These are phyloP conservation scores for Microhierax caerulescens DNA, from an alignment of 2,797 vertebrate genomes.

Conservation along the genomic window DNA sequence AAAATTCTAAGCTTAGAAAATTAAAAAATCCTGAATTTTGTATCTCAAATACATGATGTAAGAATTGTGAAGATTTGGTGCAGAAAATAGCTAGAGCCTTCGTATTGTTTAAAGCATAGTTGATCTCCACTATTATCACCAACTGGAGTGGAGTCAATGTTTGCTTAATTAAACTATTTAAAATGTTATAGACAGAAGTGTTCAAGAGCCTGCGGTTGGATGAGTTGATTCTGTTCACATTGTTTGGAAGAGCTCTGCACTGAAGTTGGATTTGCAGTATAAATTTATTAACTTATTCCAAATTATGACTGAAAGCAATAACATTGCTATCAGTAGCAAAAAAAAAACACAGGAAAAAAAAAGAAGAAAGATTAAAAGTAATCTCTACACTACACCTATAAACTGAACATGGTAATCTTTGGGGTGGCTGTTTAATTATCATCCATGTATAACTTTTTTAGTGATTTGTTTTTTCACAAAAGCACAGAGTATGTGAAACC, in stretches of 20 bases:
- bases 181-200: background rate
- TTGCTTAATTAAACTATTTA: background rate
- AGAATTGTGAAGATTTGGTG: background rate
- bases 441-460: constrained; percentile 36
- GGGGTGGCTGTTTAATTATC: constrained; percentile 49
- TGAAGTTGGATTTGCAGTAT: background rate
- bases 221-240: background rate
- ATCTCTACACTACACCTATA: background rate
- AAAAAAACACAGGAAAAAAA: background rate
- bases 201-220: background rate
- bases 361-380: background rate
- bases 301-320: background rate
- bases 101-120: background rate
- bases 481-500: constrained; percentile 30
- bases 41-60: background rate
- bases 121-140: background rate
- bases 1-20: background rate
- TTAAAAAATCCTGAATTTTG: background rate
- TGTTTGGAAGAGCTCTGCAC: background rate
- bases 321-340: background rate
- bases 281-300: background rate
- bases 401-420: constrained; percentile 7
- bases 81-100: background rate
- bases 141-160: background rate
- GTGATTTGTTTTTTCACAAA: constrained; percentile 68